These are phyloP conservation scores for Cotesia glomerata DNA, from an alignment of 1,140 invertebrate genomes.

Conservation along the genomic window DNA sequence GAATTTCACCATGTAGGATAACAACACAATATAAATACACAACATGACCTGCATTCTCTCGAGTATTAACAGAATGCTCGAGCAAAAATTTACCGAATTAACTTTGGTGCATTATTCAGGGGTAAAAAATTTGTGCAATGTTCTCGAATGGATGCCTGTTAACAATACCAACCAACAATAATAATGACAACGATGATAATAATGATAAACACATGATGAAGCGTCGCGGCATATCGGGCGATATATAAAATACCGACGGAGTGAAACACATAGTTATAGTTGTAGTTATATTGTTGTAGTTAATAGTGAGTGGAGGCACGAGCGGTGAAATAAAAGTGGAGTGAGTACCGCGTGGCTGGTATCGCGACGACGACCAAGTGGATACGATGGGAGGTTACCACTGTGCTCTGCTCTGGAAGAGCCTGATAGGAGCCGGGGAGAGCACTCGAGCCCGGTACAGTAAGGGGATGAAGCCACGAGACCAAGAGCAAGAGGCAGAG, in stretches of 20 bases:
- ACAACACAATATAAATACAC: too few relatives aligned
- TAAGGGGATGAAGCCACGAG: not conserved
- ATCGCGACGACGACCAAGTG: constrained; percentile 20
- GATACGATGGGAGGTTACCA: constrained; percentile 10
- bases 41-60: too few relatives aligned
- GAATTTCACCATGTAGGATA: too few relatives aligned
- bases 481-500: constrained; percentile 29
- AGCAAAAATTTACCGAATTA: too few relatives aligned
- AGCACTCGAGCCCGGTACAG: not conserved
- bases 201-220: not conserved
- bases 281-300: not conserved
- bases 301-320: constrained; percentile 23
- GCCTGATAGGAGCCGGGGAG: not conserved
- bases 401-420: not conserved
- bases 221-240: constrained; percentile 26
- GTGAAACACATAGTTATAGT: constrained; percentile 19
- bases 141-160: not conserved
- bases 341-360: not conserved
- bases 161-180: not conserved
- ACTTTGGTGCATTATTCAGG: not conserved
- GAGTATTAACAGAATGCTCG: too few relatives aligned
- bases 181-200: not conserved
- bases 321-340: constrained; percentile 35
- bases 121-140: constrained; percentile 6
- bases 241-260: constrained; percentile 3